Evolutionary conservation across 2,797 vertebrate genomes (phyloP), one percentile per base, ranked within the genome.

Genomic region (Emys orbicularis): DNA sequence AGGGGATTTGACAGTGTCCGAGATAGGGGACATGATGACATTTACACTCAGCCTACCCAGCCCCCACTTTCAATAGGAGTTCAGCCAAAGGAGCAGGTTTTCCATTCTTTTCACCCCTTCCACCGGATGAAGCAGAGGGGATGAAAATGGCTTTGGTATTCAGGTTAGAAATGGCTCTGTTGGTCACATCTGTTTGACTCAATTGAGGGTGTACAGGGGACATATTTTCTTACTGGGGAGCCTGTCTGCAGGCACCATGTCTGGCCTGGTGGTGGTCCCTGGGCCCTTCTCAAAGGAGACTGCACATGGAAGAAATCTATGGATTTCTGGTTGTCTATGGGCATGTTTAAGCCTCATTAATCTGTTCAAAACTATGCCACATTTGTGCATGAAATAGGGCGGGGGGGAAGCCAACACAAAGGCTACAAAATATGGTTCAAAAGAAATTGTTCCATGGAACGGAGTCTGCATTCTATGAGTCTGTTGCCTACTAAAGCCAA

Each of bases 391-490:
- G 16, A 87, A 91, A 31, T 4, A 79, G 74, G 50, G 15, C 13
- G 3, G 8, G 31, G 81, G 89, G n/a, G 83, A 86, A 12, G 8
- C 47, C 79, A 90, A 34, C 10, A 53, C 12, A 50, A 52, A 84
- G 65, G 2, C 9, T 81, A 54, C 86, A 86, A 53, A 89, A 93
- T 2, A 76, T 1, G 37, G 59, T 61, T 61, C 59, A 61, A 3
- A 92, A 83, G 79, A 85, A 29, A 34, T 49, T 49, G 76, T 85
- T 93, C 50, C 85, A 57, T 2, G 12, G 41, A 72, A 81, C 0
- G 2, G 76, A 34, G 0, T 1, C 0, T 2, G 8, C 0, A 1
- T 49, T 82, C 68, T 11, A 81, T 1, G 19, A 3, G 2, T 74
- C 27, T 1, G 6, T 3, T 8, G 5, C 10, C 2, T 25, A 0